A percentile compares a stretch with the other conserved stretches of the same genome.
phyloP scores from a whole-genome alignment of 2,888 invertebrate genomes.

The Dromius quadrimaculatus region DNA sequence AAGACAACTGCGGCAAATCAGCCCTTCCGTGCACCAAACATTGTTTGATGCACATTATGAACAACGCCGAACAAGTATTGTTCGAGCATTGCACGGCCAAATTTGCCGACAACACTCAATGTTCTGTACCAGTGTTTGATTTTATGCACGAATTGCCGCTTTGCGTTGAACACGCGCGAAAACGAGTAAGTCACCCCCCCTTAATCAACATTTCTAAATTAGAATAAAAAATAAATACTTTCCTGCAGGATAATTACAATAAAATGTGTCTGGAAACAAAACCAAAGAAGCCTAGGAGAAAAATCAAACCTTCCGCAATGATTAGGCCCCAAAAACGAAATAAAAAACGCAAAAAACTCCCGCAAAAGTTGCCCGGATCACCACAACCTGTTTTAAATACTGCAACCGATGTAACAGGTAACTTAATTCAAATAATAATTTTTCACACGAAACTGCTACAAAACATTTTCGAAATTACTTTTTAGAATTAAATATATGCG shows the following conservation, averaged over 20 bases:
- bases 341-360: constrained; percentile 67
- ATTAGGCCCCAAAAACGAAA: constrained; percentile 71
- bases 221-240: not conserved
- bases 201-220: constrained; percentile 13
- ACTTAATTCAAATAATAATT: not conserved
- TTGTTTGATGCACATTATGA: constrained; percentile 87
- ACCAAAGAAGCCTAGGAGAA: constrained; percentile 77
- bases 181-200: constrained; percentile 70
- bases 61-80: constrained; percentile 80
- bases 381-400: constrained; percentile 55
- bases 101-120: constrained; percentile 82
- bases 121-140: constrained; percentile 83
- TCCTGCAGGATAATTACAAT: constrained; percentile 81
- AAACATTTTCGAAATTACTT: constrained; percentile 12
- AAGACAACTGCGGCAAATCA: constrained; percentile 64
- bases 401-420: constrained; percentile 33
- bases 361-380: constrained; percentile 58
- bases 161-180: constrained; percentile 87
- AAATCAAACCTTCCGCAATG: constrained; percentile 71
- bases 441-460: not conserved
- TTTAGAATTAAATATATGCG: constrained; percentile 70
- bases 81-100: constrained; percentile 86
- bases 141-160: constrained; percentile 84
- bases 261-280: constrained; percentile 81
- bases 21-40: constrained; percentile 84